phyloP scores from a whole-genome alignment of 2,113 vertebrate genomes.

The Rhinolophus sinicus region DNA sequence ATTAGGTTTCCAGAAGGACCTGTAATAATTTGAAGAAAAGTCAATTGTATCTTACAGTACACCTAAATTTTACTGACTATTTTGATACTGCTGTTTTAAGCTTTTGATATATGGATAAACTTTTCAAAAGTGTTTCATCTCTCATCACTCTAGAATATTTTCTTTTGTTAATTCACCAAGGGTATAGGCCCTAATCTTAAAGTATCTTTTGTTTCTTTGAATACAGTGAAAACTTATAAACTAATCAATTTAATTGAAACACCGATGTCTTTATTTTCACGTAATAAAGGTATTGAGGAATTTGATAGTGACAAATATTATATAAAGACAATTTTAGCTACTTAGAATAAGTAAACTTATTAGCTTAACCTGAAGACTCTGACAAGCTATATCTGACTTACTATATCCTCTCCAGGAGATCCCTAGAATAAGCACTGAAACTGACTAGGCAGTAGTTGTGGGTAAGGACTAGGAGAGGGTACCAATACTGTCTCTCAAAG shows the following conservation, averaged over 20 bases:
- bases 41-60: constrained; percentile 68
- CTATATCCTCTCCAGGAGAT: background rate
- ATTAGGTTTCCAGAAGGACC: constrained; percentile 53
- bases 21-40: constrained; percentile 58
- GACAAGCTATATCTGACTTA: background rate
- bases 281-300: background rate
- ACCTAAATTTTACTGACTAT: constrained; percentile 28
- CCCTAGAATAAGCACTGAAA: background rate
- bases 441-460: background rate
- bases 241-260: constrained; percentile 25
- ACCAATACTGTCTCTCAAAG: background rate
- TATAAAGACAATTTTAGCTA: background rate
- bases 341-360: background rate
- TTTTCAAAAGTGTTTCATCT: constrained; percentile 67
- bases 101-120: constrained; percentile 54
- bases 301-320: background rate
- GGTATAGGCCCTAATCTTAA: constrained; percentile 43
- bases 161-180: constrained; percentile 57
- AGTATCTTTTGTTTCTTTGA: constrained; percentile 62
- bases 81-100: constrained; percentile 60
- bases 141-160: constrained; percentile 48
- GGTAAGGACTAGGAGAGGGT: no score
- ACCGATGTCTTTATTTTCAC: background rate
- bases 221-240: background rate
- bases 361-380: background rate